Base-by-base conservation (phyloP, 2,888 invertebrate species). In the Hypomecis atomaria region DNA sequence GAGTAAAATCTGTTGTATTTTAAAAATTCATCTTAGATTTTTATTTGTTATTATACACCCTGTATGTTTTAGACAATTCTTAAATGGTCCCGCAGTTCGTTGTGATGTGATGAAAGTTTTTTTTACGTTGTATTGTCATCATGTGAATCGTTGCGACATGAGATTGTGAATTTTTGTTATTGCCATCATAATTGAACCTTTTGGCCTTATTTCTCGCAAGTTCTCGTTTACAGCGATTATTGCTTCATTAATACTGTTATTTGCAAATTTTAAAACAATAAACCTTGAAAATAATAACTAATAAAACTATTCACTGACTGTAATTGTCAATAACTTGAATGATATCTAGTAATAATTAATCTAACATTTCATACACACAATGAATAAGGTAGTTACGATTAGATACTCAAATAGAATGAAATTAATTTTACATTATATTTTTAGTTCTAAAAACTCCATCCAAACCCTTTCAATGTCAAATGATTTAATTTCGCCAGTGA, bases 61-160 rank as follows among this genome's bases (percentile, higher is more conserved):
- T 55, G 54, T 56, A 49, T 42, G 33, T 52, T 10, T 62, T 62
- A 56, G 70, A 66, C 61, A 59, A 61, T 66, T 66, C 64, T 66
- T 56, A 45, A 66, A 56, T 43, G 55, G 10, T 66, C 57, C 43
- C 49, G 43, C 43, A 45, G 40, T 59, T 23, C 54, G 44, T 65
- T 67, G 65, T 66, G n/a, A n/a, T n/a, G n/a, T n/a, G n/a, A n/a
- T n/a, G 67, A 68, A 65, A 71, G 68, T 66, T 45, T 68, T 66
- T n/a, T 65, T 68, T 66, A 68, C 66, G 56, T 58, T 6, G 62
- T 56, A 67, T 67, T 67, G 65, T 67, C 65, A 62, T 65, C 59
- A 62, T 65, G 65, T 57, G 55, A 65, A 62, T 65, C 45, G 65
- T 71, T 66, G 65, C 70, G 52, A 65, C 65, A 71, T 55, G 40